Evolutionary conservation across 2,888 invertebrate species (phyloP), one percentile per base, ranked within the genome.

Genomic region (Erebia ligea): DNA sequence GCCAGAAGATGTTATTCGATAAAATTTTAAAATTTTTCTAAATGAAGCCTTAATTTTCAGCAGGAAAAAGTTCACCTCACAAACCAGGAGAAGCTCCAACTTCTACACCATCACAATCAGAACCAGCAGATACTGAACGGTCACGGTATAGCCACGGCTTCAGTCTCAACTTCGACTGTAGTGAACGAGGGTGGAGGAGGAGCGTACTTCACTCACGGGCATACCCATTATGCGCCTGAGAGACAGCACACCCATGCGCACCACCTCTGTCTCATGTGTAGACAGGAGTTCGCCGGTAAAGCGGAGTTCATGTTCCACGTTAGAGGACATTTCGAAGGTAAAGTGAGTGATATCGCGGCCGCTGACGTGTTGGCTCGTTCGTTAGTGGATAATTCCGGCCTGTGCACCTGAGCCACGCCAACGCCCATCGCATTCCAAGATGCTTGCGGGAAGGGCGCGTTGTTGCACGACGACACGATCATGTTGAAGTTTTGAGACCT

Each of bases 231-330:
- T 78, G 88, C 91, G 0, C 92, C 89, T 0, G 91, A 92, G 73
- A 77, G 92, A 54, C 93, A 93, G 70, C 91, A 92, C 81, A 86
- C 91, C 11, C 93, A 93, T 68, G 91, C 93, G 1, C 94, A 94
- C 77, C 94, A 94, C 67, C 93, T 95, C 65, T 96, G 95, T 78
- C 92, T 95, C 72, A 95, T 95, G 94, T 95, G 95, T 76, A 90
- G 95, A 34, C 95, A 95, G 69, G 95, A 95, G 84, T 95, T 95
- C 82, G 94, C 94, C 19, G 94, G 95, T 17, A 95, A 95, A 82
- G 94, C 95, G 0, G 95, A 96, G 82, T 95, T 95, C 81, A 95
- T 95, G 95, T 95, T 95, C 85, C 95, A 96, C 81, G 95, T 96
- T 17, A 88, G 95, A 76, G 95, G 95, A 21, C 95, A 96, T 80